These are phyloP conservation scores for Rhabdornis inornatus DNA, from an alignment of 2,113 vertebrate genomes.

Conservation along the genomic window DNA sequence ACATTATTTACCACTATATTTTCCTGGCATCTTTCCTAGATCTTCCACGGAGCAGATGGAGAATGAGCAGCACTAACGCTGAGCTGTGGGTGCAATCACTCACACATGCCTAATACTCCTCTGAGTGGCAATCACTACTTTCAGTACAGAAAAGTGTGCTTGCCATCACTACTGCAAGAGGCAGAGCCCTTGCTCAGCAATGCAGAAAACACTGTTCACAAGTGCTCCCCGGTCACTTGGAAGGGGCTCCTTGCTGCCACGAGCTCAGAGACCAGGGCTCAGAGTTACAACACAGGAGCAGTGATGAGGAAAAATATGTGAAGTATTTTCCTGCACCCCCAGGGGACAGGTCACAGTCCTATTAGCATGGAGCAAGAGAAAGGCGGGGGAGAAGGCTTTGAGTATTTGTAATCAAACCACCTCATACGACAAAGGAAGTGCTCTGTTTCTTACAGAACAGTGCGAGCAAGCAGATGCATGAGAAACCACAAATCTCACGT, in stretches of 20 bases:
- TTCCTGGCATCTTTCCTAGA: slow-evolving; percentile 34
- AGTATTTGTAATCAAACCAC: not conserved
- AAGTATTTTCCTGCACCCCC: slow-evolving; percentile 26
- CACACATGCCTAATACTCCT: slow-evolving; percentile 9
- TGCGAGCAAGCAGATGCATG: not conserved
- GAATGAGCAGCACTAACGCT: not conserved
- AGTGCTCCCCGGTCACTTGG: not conserved
- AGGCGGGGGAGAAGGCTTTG: not conserved
- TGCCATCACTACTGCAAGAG: not conserved
- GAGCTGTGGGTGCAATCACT: slow-evolving; percentile 12
- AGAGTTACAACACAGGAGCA: not conserved
- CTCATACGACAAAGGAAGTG: not conserved
- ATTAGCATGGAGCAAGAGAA: not conserved
- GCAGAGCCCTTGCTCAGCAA: not conserved
- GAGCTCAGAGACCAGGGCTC: not conserved
- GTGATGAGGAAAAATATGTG: slow-evolving; percentile 17
- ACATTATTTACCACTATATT: slow-evolving; percentile 28
- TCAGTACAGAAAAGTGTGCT: not conserved
- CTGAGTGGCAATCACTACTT: not conserved
- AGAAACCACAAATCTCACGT: not conserved
- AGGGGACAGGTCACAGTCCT: not conserved
- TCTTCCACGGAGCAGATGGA: slow-evolving; percentile 35
- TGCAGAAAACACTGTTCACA: not conserved
- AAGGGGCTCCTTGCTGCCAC: not conserved
- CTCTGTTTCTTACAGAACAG: not conserved